Conservation (phyloP, 2,797 vertebrate genomes). For the Fistularia commersonii region DNA sequence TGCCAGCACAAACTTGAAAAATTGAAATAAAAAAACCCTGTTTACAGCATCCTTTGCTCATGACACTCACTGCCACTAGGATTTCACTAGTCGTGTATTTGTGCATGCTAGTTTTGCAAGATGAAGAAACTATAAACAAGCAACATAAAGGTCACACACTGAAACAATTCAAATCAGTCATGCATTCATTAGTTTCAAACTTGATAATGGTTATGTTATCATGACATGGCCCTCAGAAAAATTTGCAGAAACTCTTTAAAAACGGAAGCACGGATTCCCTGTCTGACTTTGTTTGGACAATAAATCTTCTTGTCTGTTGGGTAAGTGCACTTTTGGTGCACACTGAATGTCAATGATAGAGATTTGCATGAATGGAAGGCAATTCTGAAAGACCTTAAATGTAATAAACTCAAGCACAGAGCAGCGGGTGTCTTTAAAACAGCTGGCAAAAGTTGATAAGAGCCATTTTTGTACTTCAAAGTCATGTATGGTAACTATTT, state of each 20-base stretch:
- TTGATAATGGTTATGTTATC: slow-evolving; percentile 18
- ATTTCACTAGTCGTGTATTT: slow-evolving; percentile 21
- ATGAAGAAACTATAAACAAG: too few relatives aligned
- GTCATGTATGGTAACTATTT: slow-evolving; percentile 41
- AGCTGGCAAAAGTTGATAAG: slow-evolving; percentile 71
- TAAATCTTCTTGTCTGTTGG: slow-evolving; percentile 44
- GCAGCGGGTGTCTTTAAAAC: slow-evolving; percentile 41
- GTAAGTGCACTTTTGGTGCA: slow-evolving; percentile 41
- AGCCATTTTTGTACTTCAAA: slow-evolving; percentile 65
- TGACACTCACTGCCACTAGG: slow-evolving; percentile 43
- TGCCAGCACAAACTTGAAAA: too few relatives aligned
- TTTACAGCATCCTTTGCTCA: slow-evolving; percentile 42
- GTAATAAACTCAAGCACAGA: slow-evolving; percentile 9
- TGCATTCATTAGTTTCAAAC: slow-evolving; percentile 30
- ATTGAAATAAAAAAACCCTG: too few relatives aligned
- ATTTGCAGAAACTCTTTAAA: slow-evolving; percentile 18
- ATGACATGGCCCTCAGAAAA: slow-evolving; percentile 17
- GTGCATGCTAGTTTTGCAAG: slow-evolving; percentile 32
- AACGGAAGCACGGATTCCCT: slow-evolving; percentile 17
- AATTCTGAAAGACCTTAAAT: slow-evolving; percentile 42
- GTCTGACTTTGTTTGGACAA: slow-evolving; percentile 42
- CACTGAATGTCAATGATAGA: slow-evolving; percentile 48
- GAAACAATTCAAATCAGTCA: slow-evolving; percentile 22
- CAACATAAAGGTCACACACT: too few relatives aligned
- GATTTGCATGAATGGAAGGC: slow-evolving; percentile 61